Evolutionary conservation across 2,888 invertebrate genomes (phyloP).

Genomic region (Caenorhabditis sulstoni): DNA sequence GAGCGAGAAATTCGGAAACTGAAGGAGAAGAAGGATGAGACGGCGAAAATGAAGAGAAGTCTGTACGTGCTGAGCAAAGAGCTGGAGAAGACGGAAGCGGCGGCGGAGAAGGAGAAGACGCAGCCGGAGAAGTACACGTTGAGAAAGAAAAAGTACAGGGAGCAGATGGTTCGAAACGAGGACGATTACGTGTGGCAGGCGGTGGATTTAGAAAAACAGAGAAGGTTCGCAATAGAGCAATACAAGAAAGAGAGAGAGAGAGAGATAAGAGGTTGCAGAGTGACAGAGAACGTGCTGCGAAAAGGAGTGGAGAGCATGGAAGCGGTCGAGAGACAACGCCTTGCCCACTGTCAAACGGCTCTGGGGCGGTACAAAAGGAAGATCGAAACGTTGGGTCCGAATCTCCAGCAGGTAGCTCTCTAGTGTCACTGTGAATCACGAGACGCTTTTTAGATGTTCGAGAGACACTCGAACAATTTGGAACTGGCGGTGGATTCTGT

Average conservation of each 20-base stretch:
- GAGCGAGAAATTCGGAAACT: constrained; percentile 65
- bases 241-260: neutral
- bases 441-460: constrained; percentile 72
- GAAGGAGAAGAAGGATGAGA: constrained; percentile 71
- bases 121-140: constrained; percentile 55
- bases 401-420: constrained; percentile 63
- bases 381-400: constrained; percentile 71
- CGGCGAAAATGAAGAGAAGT: constrained; percentile 62
- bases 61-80: constrained; percentile 68
- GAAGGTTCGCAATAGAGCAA: too few relatives aligned
- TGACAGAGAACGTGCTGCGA: constrained; percentile 67
- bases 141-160: constrained; percentile 65
- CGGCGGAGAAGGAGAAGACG: constrained; percentile 48
- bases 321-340: constrained; percentile 71
- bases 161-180: constrained; percentile 65
- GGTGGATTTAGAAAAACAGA: constrained; percentile 70
- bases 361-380: constrained; percentile 72
- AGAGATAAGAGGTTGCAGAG: constrained; percentile 40
- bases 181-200: constrained; percentile 70
- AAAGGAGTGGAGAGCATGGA: constrained; percentile 73
- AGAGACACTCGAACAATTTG: constrained; percentile 67
- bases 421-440: neutral
- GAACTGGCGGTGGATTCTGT: constrained; percentile 67
- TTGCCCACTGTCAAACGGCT: constrained; percentile 73
- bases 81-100: constrained; percentile 67